Base-by-base conservation (phyloP, 2,797 vertebrate genomes). In the Taeniopygia guttata region DNA sequence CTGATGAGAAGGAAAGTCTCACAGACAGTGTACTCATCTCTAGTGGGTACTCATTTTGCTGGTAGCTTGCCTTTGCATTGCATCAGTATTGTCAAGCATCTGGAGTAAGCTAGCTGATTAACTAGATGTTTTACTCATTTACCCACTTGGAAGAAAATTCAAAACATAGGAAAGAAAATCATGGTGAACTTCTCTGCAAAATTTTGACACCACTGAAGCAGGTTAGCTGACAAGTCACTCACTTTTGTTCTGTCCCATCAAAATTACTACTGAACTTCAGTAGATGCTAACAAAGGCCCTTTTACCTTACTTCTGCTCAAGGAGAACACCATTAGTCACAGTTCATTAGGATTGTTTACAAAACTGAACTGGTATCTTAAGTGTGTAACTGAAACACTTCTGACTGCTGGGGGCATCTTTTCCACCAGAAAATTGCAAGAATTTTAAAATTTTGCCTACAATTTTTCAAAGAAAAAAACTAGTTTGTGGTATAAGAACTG, bases 321-420 rank as follows among this genome's bases (percentile, higher is more conserved):
- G 77, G 66, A 97, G 93, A 96, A 79, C 76, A 14, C 89, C 75
- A 59, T 98, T 96, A 97, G 97, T 97, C 92, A 96, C 80, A 94
- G 86, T 97, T 97, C 95, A 97, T 97, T 98, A 97, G 90, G 68
- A 87, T 95, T 97, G 96, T 98, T 98, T 97, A 97, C 95, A 97
- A 95, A 97, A 96, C 64, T 90, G 78, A 96, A 77, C 94, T 96
- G 94, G 87, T 97, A 83, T 95, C 94, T 93, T 96, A 95, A 96
- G 90, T 93, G 74, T 90, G 59, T 94, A 96, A 95, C 89, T 96
- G 95, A 97, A 97, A 97, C 96, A 95, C 82, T 96, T 96, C 87
- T 94, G 96, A 95, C 72, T 97, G 74, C 84, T 94, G 78, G 84
- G 73, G 81, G 42, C 91, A 91, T 90, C 74, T 94, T 91, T 91